Conservation (phyloP, 2,888 invertebrate species). For the Plagiodera versicolora region DNA sequence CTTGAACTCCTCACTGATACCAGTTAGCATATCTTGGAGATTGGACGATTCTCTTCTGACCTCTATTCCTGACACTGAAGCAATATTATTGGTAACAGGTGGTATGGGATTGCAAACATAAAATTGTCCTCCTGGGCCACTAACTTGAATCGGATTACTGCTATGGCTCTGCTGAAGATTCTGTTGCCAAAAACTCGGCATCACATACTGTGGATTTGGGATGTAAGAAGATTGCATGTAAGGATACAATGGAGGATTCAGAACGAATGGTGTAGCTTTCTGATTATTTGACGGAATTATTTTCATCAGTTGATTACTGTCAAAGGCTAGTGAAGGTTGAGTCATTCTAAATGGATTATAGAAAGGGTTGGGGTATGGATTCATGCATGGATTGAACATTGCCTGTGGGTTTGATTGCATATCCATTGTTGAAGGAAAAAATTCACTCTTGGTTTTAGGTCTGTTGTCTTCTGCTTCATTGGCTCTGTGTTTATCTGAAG, state of each 20-base stretch:
- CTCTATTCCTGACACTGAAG: constrained; percentile 47
- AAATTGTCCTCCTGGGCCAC: constrained; percentile 46
- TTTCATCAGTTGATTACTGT: constrained; percentile 34
- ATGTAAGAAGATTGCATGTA: constrained; percentile 28
- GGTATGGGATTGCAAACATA: constrained; percentile 50
- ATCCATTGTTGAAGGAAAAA: constrained; percentile 30
- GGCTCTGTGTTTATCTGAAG: background rate
- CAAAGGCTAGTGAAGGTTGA: constrained; percentile 4
- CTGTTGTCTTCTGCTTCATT: constrained; percentile 9
- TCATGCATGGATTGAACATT: constrained; percentile 40
- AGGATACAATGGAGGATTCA: constrained; percentile 42
- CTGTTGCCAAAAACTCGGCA: constrained; percentile 8
- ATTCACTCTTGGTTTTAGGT: constrained; percentile 27
- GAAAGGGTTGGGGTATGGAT: constrained; percentile 8
- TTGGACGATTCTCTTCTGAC: constrained; percentile 39
- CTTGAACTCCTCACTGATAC: background rate
- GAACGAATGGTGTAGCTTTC: constrained; percentile 30
- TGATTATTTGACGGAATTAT: constrained; percentile 32
- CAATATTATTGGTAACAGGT: constrained; percentile 36
- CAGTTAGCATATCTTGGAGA: constrained; percentile 39
- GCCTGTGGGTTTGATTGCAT: constrained; percentile 41
- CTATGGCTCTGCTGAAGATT: constrained; percentile 16
- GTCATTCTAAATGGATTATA: background rate
- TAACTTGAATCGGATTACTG: constrained; percentile 36
- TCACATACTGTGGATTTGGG: constrained; percentile 14